Evolutionary conservation across 2,888 invertebrate species (phyloP), one percentile per base, ranked within the genome.

Genomic region (Frankliniella intonsa): DNA sequence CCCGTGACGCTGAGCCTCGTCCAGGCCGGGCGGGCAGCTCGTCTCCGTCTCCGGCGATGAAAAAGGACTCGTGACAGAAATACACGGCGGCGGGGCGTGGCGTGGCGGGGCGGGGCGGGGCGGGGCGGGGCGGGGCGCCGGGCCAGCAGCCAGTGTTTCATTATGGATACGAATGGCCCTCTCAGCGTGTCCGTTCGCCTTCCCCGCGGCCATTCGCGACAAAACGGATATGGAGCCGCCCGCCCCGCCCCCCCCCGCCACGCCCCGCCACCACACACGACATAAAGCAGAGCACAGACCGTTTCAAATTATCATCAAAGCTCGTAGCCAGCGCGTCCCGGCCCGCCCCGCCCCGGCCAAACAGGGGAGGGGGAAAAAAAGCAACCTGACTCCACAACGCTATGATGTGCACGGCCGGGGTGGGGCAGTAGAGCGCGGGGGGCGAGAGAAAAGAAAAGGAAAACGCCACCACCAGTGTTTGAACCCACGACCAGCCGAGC

Each of bases 81-180:
- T 55, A 55, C 14, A 55, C 14, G 55, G 55, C 55, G 19, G 55
- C 14, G 55, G 11, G 55, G 55, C 55, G 55, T 9, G 10, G 51
- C 51, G 51, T 51, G 9, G 51, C 51, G 10, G 51, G 10, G 51
- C 12, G 9, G 51, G 10, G 51, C 12, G 51, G 55, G 11, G 55
- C 55, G 55, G 55, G 11, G 14, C 55, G 55, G 55, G 14, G 17
- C 38, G 38, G 9, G 17, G 55, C 55, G 55, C 55, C 55, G 55
- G 55, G 55, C 19, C 17, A 14, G 17, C 62, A 14, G 69, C 25
- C 69, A 76, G 69, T 76, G 69, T 76, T 76, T 76, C 25, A 76
- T 76, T 76, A 76, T 76, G 69, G 69, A 76, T 76, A 22, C 69
- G 69, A 76, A 76, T 76, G 69, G 69, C 22, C 69, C 69, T 76